phyloP scores from a whole-genome alignment of 2,797 vertebrate genomes.

The Australoheros facetus region DNA sequence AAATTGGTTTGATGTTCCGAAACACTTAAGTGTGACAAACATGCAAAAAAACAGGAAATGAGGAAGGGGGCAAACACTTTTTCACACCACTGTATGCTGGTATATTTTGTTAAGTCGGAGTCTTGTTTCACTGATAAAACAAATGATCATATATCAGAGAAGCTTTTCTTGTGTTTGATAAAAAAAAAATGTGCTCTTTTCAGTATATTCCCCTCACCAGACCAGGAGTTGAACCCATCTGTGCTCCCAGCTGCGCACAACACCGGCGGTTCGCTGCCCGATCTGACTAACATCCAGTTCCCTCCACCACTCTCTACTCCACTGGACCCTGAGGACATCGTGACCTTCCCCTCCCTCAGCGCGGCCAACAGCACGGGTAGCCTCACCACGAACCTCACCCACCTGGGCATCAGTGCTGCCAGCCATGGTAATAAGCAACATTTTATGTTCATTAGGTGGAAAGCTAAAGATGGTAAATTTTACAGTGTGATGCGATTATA shows the following conservation, averaged over 20 bases:
- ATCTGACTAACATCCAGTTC: constrained; percentile 98
- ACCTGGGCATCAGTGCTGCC: constrained; percentile 89
- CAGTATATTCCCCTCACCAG: constrained; percentile 96
- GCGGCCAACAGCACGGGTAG: constrained; percentile 91
- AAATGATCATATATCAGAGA: too few relatives aligned
- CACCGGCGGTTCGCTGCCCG: constrained; percentile 95
- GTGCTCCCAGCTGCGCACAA: constrained; percentile 91
- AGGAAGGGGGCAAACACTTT: too few relatives aligned
- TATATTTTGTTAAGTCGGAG: not conserved
- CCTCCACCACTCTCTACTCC: constrained; percentile 97
- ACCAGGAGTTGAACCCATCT: constrained; percentile 90
- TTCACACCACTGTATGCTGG: too few relatives aligned
- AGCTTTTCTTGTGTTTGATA: not conserved
- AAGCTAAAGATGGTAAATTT: not conserved
- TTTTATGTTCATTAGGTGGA: not conserved
- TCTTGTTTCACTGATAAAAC: not conserved
- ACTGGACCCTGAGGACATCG: constrained; percentile 90
- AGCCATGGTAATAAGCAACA: constrained; percentile 82
- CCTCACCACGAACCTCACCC: constrained; percentile 92
- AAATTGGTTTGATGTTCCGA: too few relatives aligned
- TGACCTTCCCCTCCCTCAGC: constrained; percentile 89
- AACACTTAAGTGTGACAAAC: too few relatives aligned
- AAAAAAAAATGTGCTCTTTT: constrained; percentile 8
- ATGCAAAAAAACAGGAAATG: too few relatives aligned
- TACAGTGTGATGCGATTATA: not conserved